Evolutionary conservation across 2,797 vertebrate species (phyloP).

Genomic region (Pygocentrus nattereri): DNA sequence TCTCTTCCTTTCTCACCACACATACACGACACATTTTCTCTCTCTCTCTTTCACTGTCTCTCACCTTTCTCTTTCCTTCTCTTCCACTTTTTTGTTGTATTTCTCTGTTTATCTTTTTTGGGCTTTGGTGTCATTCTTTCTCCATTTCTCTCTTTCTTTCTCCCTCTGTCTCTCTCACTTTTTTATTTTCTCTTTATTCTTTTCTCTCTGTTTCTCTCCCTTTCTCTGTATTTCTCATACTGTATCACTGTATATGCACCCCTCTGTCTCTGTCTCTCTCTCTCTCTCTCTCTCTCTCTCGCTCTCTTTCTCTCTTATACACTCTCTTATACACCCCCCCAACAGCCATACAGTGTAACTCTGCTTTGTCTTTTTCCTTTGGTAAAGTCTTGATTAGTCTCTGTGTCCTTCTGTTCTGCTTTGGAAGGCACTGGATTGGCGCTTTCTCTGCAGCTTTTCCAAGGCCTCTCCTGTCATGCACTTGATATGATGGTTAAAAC

Average conservation of each 20-base stretch:
- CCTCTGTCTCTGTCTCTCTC: constrained; percentile 36
- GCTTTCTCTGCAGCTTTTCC: constrained; percentile 61
- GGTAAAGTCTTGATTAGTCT: background rate
- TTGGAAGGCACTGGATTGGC: constrained; percentile 7
- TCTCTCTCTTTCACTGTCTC: constrained; percentile 17
- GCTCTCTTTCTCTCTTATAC: constrained; percentile 37
- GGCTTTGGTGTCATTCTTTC: constrained; percentile 32
- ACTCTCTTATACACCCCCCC: constrained; percentile 37
- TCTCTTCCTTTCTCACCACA: constrained; percentile 18
- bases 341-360: too few relatives aligned
- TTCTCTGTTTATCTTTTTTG: background rate
- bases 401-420: background rate
- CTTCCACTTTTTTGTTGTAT: too few relatives aligned
- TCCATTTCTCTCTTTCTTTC: constrained; percentile 22
- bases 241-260: too few relatives aligned
- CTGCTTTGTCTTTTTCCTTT: too few relatives aligned
- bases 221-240: too few relatives aligned
- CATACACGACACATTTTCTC: constrained; percentile 29
- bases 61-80: constrained; percentile 23
- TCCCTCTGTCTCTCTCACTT: constrained; percentile 51
- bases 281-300: constrained; percentile 50
- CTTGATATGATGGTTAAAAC: constrained; percentile 8
- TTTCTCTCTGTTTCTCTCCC: constrained; percentile 30
- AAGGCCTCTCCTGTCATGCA: constrained; percentile 62
- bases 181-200: constrained; percentile 59